Percentiles rank a stretch among this genome's conserved stretches.
phyloP scores from a whole-genome alignment of 2,113 vertebrate species.

The Gopherus flavomarginatus region DNA sequence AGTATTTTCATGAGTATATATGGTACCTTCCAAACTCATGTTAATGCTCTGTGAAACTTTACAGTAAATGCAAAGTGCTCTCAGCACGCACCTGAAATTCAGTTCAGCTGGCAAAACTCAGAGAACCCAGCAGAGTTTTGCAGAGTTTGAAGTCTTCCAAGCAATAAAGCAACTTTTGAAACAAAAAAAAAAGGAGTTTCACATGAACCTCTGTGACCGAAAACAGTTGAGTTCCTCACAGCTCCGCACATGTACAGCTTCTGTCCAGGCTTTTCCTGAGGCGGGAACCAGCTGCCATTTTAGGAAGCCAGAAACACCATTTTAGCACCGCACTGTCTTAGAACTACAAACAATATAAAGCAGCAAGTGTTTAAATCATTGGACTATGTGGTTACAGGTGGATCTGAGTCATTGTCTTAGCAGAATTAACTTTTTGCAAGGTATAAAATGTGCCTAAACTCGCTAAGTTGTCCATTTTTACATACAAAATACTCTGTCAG shows the following conservation, averaged over 20 bases:
- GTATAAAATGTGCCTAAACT: background rate
- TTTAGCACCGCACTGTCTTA: conserved; percentile 34
- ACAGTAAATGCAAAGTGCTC: background rate
- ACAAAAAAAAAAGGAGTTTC: background rate
- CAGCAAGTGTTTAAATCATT: conserved; percentile 18
- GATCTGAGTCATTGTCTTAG: background rate
- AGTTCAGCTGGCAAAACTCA: background rate
- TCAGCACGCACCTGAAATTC: rapidly evolving
- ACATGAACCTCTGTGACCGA: background rate
- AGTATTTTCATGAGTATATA: background rate
- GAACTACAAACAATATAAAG: conserved; percentile 25
- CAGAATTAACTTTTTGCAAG: conserved; percentile 25
- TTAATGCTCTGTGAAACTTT: background rate
- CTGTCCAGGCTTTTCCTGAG: conserved; percentile 25
- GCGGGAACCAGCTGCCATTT: conserved; percentile 45
- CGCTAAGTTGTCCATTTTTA: background rate
- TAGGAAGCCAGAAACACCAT: conserved; percentile 36
- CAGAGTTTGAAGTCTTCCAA: background rate
- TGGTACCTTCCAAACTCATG: background rate
- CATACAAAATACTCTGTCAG: background rate
- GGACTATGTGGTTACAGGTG: conserved; percentile 3
- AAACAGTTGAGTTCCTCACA: conserved; percentile 28
- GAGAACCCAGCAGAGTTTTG: background rate
- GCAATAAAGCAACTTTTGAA: background rate
- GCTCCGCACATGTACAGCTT: conserved; percentile 23